phyloP scores from a whole-genome alignment of 2,113 vertebrate species.

The Hassar affinis region DNA sequence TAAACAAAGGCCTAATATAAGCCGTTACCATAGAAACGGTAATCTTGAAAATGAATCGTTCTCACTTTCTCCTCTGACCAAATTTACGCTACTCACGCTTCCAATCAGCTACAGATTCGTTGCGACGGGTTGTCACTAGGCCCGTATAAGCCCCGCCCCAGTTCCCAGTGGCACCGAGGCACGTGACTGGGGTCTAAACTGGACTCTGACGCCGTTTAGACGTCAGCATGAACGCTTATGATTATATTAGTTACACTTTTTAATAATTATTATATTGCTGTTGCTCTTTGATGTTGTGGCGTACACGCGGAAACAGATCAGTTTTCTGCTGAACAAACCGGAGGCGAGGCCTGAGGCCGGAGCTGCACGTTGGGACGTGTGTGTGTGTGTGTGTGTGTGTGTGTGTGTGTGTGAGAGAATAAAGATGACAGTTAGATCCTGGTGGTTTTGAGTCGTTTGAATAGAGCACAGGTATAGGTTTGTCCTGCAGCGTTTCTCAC shows the following conservation, averaged over 20 bases:
- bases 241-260: neutral
- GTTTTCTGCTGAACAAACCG: neutral
- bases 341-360: neutral
- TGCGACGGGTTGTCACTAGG: too few relatives aligned
- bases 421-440: neutral
- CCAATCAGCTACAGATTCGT: neutral
- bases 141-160: too few relatives aligned
- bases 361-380: neutral
- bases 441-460: neutral
- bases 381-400: slow-evolving; percentile 1
- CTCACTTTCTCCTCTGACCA: too few relatives aligned
- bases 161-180: too few relatives aligned
- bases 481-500: neutral
- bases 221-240: too few relatives aligned
- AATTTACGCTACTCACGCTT: neutral
- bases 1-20: too few relatives aligned
- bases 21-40: neutral
- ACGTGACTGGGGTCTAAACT: too few relatives aligned
- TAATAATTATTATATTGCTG: too few relatives aligned
- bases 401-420: neutral
- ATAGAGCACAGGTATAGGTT: neutral
- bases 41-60: too few relatives aligned
- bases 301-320: neutral
- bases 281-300: neutral
- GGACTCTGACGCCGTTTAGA: too few relatives aligned